Conservation (phyloP, 2,888 invertebrate genomes). For the Melitaea athalia region DNA sequence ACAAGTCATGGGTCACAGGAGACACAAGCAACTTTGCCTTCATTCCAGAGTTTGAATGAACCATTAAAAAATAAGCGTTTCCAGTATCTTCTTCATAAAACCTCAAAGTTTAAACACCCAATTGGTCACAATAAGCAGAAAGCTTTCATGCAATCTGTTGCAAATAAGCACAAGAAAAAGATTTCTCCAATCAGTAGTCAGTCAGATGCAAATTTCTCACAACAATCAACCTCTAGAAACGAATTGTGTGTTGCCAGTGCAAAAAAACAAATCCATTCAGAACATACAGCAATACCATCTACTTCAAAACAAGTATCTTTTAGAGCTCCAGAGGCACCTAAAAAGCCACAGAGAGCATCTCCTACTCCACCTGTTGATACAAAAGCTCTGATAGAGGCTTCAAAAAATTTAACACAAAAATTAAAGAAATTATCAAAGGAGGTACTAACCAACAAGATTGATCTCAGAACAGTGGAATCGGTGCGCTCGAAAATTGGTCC, state of each 20-base stretch:
- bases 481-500: conserved; percentile 74
- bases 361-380: conserved; percentile 83
- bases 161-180: conserved; percentile 78
- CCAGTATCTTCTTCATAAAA: conserved; percentile 77
- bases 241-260: conserved; percentile 68
- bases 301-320: conserved; percentile 68
- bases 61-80: conserved; percentile 77
- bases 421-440: conserved; percentile 94
- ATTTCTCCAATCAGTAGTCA: conserved; percentile 57
- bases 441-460: conserved; percentile 88
- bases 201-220: conserved; percentile 59
- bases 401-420: conserved; percentile 95
- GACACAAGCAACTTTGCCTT: conserved; percentile 66
- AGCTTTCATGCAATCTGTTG: conserved; percentile 78
- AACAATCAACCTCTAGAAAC: conserved; percentile 72
- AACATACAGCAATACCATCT: conserved; percentile 63
- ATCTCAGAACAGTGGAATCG: conserved; percentile 71
- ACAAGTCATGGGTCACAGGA: conserved; percentile 74
- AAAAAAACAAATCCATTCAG: conserved; percentile 63
- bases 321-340: conserved; percentile 67
- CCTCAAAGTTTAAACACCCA: conserved; percentile 78
- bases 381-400: conserved; percentile 92
- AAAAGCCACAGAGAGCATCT: conserved; percentile 62
- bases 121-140: conserved; percentile 78
- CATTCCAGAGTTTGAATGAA: conserved; percentile 76